A percentile compares a stretch with the other conserved stretches of the same genome.
phyloP scores from a whole-genome alignment of 64 coral and sea anemone genomes.

The Dendrophyllia cribrosa region DNA sequence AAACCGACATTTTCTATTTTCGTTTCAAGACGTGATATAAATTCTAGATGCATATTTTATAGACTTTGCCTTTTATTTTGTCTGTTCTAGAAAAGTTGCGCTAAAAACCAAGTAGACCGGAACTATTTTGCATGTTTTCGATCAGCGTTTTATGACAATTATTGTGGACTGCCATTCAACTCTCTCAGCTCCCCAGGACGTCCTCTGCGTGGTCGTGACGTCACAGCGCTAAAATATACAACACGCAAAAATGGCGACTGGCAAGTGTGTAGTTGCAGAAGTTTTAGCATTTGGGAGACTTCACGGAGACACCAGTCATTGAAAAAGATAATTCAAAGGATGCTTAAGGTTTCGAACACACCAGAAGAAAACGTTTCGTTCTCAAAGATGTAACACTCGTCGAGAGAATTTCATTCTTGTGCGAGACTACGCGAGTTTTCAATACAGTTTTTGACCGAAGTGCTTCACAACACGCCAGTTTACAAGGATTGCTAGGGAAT shows the following conservation, averaged over 20 bases:
- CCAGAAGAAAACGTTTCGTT: background rate
- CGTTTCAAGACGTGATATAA: no score
- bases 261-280: background rate
- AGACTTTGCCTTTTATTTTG: background rate
- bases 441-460: background rate
- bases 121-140: slow-evolving; percentile 29
- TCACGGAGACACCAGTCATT: background rate
- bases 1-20: no score
- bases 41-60: no score
- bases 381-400: slow-evolving; percentile 1
- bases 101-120: slow-evolving; percentile 6
- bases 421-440: background rate
- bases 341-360: background rate
- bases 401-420: background rate
- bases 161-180: background rate
- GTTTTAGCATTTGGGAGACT: background rate
- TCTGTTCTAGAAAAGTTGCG: background rate
- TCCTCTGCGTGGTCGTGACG: background rate
- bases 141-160: background rate
- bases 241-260: slow-evolving; percentile 49
- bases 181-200: slow-evolving; percentile 7
- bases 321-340: background rate
- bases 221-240: background rate
- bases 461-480: background rate
- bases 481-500: background rate